Conservation (phyloP, 2,888 invertebrate species). For the Subacronicta megacephala region DNA sequence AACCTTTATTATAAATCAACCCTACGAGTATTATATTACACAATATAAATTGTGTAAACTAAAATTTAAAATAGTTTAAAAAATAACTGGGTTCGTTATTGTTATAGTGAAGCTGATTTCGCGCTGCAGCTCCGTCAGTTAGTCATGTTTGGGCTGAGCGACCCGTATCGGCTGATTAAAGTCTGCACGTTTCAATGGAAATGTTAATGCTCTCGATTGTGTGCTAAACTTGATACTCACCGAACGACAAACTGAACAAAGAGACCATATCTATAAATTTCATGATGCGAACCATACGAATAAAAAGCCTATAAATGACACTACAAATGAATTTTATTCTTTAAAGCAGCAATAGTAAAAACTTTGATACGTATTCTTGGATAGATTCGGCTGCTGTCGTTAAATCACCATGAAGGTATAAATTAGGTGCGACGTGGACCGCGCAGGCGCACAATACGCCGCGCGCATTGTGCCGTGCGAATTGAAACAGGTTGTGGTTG, state of each 20-base stretch:
- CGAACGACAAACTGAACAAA: constrained; percentile 78
- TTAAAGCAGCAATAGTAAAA: constrained; percentile 74
- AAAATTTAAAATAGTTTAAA: constrained; percentile 46
- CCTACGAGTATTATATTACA: constrained; percentile 59
- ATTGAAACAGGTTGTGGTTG: constrained; percentile 88
- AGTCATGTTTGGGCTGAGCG: constrained; percentile 66
- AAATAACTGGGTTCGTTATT: constrained; percentile 35
- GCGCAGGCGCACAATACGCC: constrained; percentile 75
- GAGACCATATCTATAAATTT: constrained; percentile 81
- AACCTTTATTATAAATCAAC: constrained; percentile 73
- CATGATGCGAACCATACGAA: constrained; percentile 66
- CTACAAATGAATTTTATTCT: constrained; percentile 80
- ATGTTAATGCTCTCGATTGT: constrained; percentile 85
- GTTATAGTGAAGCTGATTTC: constrained; percentile 46
- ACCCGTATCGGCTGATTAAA: constrained; percentile 70
- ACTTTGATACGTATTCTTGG: constrained; percentile 74
- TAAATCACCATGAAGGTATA: constrained; percentile 87
- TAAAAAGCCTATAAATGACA: constrained; percentile 76
- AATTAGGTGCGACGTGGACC: constrained; percentile 79
- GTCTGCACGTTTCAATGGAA: constrained; percentile 79
- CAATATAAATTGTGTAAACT: constrained; percentile 64
- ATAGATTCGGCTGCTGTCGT: constrained; percentile 74
- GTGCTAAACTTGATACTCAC: constrained; percentile 82
- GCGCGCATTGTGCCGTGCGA: constrained; percentile 81
- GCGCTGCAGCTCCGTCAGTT: constrained; percentile 49